Evolutionary conservation across 2,888 invertebrate species (phyloP).

Genomic region (Agrilus mali): DNA sequence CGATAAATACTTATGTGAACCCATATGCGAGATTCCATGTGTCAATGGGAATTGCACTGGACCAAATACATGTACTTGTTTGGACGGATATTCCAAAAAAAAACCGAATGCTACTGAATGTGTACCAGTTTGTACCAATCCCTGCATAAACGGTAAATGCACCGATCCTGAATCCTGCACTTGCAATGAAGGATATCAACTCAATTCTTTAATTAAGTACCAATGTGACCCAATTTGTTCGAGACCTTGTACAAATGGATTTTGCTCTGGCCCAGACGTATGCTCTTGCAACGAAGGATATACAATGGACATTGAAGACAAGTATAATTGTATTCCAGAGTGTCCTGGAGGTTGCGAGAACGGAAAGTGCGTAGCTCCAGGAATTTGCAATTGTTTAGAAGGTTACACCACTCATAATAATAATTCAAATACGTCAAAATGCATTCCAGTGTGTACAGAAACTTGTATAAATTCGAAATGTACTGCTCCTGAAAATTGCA

Average conservation of each 20-base stretch:
- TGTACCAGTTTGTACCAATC: conserved; percentile 16
- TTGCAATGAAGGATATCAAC: conserved; percentile 21
- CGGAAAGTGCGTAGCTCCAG: conserved; percentile 20
- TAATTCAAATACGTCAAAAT: conserved; percentile 14
- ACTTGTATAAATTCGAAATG: conserved; percentile 36
- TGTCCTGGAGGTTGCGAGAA: conserved; percentile 15
- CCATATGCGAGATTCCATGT: conserved; percentile 14
- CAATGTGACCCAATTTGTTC: conserved; percentile 15
- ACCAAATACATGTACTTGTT: conserved; percentile 19
- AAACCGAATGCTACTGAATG: conserved; percentile 9
- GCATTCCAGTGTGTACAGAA: conserved; percentile 22
- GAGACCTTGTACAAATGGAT: conserved; percentile 14
- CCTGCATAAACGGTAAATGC: conserved; percentile 28
- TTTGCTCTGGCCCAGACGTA: conserved; percentile 14
- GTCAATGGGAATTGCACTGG: conserved; percentile 16
- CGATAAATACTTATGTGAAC: conserved; percentile 15
- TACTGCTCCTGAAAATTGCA: conserved; percentile 31
- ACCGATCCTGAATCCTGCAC: conserved; percentile 26
- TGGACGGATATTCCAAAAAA: conserved; percentile 13
- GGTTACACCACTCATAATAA: conserved; percentile 8
- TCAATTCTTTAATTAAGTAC: conserved; percentile 9
- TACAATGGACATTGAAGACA: conserved; percentile 11
- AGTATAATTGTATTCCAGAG: conserved; percentile 16
- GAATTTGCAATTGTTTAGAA: conserved; percentile 15
- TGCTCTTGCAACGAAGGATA: conserved; percentile 22